These are phyloP conservation scores for Trididemnum miniatum DNA, from an alignment of 23 tunicate species.

Conservation along the genomic window DNA sequence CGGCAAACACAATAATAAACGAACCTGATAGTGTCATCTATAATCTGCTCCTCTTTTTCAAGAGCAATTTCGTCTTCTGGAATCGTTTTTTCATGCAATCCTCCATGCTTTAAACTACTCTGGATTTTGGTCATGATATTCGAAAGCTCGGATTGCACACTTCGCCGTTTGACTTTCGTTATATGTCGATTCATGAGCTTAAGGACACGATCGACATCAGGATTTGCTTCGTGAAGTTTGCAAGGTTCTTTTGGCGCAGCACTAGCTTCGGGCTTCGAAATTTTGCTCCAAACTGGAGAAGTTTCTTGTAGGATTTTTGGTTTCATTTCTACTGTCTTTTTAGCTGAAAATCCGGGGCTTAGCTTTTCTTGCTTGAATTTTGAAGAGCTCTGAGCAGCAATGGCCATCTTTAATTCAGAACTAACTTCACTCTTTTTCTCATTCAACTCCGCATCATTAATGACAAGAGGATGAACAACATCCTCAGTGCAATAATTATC, in stretches of 20 bases:
- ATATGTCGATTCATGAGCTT: constrained; percentile 46
- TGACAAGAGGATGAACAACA: not conserved
- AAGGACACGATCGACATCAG: constrained; percentile 33
- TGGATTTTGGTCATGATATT: constrained; percentile 17
- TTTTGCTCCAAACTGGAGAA: not conserved
- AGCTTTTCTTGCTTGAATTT: not conserved
- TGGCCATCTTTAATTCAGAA: not conserved
- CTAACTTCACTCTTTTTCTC: not conserved
- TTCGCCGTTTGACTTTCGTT: constrained; percentile 52
- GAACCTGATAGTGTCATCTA: no score
- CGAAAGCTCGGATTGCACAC: constrained; percentile 48
- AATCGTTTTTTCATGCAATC: not conserved
- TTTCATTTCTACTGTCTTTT: not conserved
- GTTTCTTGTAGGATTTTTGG: not conserved
- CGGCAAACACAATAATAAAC: no score
- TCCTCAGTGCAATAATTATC: no score
- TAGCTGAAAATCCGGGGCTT: not conserved
- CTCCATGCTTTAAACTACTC: not conserved
- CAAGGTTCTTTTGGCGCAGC: not conserved
- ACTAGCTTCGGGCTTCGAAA: not conserved
- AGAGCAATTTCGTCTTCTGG: not conserved
- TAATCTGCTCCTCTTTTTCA: no score
- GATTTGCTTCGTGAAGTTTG: not conserved
- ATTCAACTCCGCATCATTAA: not conserved
- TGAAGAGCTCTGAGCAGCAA: not conserved